These are phyloP conservation scores for Sinocyclocheilus anophthalmus DNA, from an alignment of 2,113 vertebrate species.

Conservation along the genomic window DNA sequence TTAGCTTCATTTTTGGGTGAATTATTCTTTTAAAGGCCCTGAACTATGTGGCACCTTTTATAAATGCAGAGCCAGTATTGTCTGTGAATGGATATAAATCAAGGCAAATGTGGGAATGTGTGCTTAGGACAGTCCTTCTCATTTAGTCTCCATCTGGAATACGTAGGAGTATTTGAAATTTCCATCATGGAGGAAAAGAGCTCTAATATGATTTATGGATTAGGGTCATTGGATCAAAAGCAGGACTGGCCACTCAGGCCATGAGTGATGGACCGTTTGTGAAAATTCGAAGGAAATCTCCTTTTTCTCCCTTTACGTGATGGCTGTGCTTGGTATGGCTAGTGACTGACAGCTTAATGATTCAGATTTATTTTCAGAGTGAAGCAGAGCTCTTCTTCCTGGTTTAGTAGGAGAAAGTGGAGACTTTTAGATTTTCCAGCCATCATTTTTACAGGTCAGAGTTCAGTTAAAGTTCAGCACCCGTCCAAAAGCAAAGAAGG, in stretches of 20 bases:
- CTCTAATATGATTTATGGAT: background rate
- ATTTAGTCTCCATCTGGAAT: slow-evolving; percentile 27
- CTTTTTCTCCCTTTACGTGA: slow-evolving; percentile 17
- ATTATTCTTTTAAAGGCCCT: too few species aligned
- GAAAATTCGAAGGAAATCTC: slow-evolving; percentile 25
- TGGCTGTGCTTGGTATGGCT: slow-evolving; percentile 16
- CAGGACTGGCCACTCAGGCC: slow-evolving; percentile 1
- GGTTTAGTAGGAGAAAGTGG: background rate
- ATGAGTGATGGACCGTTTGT: background rate
- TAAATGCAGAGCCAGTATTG: background rate
- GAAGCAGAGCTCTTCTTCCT: background rate
- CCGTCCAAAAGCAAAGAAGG: background rate
- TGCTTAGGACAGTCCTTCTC: background rate
- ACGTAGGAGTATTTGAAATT: background rate
- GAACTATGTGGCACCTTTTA: background rate
- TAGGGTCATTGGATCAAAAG: background rate
- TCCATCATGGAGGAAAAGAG: slow-evolving; percentile 14
- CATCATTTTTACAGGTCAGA: slow-evolving; percentile 5
- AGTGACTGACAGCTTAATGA: slow-evolving; percentile 25
- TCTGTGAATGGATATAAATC: slow-evolving; percentile 2
- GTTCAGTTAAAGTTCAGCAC: background rate
- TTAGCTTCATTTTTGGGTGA: too few species aligned
- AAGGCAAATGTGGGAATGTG: background rate
- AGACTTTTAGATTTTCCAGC: slow-evolving; percentile 4
- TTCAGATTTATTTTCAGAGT: slow-evolving; percentile 6